Conservation (phyloP, 2,888 invertebrate genomes). For the Nasonia oneida region DNA sequence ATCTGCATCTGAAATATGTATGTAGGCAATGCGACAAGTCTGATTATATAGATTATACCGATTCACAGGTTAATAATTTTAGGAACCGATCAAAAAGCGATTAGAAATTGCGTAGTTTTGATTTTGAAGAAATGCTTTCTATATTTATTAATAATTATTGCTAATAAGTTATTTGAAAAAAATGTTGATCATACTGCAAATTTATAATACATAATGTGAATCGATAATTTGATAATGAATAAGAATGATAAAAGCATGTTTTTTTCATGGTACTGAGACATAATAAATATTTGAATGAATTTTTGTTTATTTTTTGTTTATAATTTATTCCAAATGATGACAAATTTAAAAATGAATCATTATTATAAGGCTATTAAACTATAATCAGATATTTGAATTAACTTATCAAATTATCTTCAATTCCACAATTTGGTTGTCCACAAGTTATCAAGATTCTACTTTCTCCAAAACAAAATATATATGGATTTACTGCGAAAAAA, state of each 20-base stretch:
- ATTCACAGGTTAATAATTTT: constrained; percentile 3
- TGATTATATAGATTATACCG: constrained; percentile 27
- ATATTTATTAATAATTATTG: constrained; percentile 17
- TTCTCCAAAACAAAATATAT: not conserved
- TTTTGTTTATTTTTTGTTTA: constrained; percentile 14
- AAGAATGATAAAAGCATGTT: not conserved
- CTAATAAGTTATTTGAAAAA: constrained; percentile 12
- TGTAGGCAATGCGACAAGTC: not conserved
- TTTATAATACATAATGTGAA: constrained; percentile 20
- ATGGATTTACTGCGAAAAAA: constrained; percentile 34
- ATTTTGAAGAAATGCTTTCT: constrained; percentile 20
- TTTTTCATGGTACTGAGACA: constrained; percentile 7
- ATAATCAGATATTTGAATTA: not conserved
- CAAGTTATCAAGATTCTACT: not conserved
- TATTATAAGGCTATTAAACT: not conserved
- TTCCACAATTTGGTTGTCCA: not conserved
- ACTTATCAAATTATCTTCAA: not conserved
- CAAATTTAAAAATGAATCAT: not conserved
- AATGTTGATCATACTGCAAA: constrained; percentile 1
- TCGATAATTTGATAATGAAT: constrained; percentile 24
- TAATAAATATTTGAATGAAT: constrained; percentile 32
- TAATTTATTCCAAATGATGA: not conserved
- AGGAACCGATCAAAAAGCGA: not conserved
- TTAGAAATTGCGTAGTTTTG: constrained; percentile 23
- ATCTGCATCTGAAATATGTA: not conserved